phyloP scores from a whole-genome alignment of 2,888 invertebrate species.

The Lumbricus terrestris region DNA sequence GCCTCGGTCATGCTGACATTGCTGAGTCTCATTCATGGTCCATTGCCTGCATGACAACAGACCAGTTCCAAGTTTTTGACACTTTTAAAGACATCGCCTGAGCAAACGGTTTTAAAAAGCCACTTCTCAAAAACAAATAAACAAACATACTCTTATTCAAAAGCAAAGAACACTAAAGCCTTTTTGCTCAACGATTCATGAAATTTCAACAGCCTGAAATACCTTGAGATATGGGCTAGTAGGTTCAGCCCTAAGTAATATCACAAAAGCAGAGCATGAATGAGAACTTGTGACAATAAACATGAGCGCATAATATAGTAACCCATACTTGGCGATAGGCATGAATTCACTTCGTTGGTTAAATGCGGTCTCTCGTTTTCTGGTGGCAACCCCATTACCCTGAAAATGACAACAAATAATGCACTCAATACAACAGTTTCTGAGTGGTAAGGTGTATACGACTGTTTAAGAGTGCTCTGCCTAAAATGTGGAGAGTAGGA shows the following conservation, averaged over 20 bases:
- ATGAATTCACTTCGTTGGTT: conserved; percentile 90
- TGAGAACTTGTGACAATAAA: neutral
- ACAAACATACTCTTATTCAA: neutral
- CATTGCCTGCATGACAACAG: neutral
- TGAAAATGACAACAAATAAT: conserved; percentile 47
- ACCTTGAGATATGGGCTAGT: neutral
- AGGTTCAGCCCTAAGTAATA: neutral
- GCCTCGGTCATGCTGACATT: no score
- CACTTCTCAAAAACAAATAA: neutral
- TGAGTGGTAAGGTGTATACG: no score
- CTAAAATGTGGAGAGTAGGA: no score
- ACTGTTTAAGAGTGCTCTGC: no score
- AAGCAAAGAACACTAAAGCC: neutral
- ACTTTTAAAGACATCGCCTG: neutral
- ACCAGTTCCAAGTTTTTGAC: neutral
- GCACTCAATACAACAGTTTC: neutral
- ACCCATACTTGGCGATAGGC: conserved; percentile 74
- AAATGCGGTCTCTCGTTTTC: conserved; percentile 67
- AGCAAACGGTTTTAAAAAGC: neutral
- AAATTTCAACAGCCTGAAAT: neutral
- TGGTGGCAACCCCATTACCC: conserved; percentile 70
- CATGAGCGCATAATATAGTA: neutral
- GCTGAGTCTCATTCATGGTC: neutral
- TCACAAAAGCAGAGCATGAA: neutral
- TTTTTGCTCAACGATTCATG: neutral